Percentiles rank a stretch among this genome's conserved stretches.
These are phyloP conservation scores for Ctenosaura bakeri DNA, from an alignment of 2,797 vertebrate species.

Conservation along the genomic window DNA sequence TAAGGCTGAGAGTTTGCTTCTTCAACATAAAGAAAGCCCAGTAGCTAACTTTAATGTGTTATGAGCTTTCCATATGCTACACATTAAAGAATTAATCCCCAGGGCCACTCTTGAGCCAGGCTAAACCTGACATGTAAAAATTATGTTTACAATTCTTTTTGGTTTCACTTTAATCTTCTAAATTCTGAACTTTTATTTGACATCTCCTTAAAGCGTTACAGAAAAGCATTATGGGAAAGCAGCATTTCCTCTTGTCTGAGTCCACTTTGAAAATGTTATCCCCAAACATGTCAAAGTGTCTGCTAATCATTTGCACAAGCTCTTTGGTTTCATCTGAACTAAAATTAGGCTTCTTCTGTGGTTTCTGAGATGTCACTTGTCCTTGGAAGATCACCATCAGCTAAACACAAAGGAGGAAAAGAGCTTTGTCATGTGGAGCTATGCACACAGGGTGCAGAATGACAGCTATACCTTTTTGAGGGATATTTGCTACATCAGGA, in stretches of 20 bases:
- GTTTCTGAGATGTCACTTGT: constrained; percentile 62
- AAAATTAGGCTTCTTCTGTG: constrained; percentile 70
- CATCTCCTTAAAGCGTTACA: constrained; percentile 5
- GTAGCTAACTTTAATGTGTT: not conserved
- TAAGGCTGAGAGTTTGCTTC: not conserved
- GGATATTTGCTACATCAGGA: not conserved
- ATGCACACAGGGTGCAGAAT: not conserved
- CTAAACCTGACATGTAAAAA: not conserved
- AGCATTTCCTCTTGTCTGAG: constrained; percentile 36
- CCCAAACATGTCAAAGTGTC: constrained; percentile 52
- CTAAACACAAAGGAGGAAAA: constrained; percentile 45
- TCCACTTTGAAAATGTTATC: constrained; percentile 41
- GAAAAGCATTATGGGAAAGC: not conserved
- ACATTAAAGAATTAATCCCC: not conserved
- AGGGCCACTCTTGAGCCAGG: not conserved
- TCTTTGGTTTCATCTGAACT: constrained; percentile 67
- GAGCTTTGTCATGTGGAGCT: not conserved
- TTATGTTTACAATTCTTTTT: not conserved
- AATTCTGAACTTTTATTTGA: not conserved
- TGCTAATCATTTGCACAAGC: constrained; percentile 56
- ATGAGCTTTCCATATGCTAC: not conserved
- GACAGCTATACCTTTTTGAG: not conserved
- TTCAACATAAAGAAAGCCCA: not conserved
- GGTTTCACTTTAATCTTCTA: not conserved
- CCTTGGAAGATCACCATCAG: constrained; percentile 59